These are phyloP conservation scores for Artibeus lituratus DNA, from an alignment of 2,797 vertebrate species.

Conservation along the genomic window DNA sequence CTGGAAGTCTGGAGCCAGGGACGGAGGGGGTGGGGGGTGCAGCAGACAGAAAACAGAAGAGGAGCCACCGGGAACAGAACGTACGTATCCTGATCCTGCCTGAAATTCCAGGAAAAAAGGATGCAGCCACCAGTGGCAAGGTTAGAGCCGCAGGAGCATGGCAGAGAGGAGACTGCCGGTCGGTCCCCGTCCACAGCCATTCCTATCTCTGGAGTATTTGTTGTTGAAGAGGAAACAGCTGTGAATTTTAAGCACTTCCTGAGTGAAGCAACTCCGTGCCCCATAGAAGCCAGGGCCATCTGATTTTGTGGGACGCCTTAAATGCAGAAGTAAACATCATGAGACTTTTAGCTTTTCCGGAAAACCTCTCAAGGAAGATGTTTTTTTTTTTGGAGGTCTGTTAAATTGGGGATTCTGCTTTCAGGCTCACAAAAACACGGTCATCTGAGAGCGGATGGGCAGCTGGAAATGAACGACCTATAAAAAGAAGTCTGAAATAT, in stretches of 20 bases:
- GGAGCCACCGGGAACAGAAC: neutral
- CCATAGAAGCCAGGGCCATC: neutral
- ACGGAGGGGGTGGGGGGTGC: neutral
- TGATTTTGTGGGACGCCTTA: neutral
- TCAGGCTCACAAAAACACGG: neutral
- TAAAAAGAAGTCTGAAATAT: neutral
- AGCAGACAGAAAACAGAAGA: neutral
- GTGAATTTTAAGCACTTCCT: neutral
- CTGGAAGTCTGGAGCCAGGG: neutral
- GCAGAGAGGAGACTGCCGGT: fast-evolving
- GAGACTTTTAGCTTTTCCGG: neutral
- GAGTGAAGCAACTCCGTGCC: neutral
- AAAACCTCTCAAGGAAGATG: neutral
- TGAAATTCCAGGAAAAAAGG: neutral
- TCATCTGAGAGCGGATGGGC: neutral
- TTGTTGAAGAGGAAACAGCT: conserved; percentile 57
- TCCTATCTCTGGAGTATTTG: conserved; percentile 11
- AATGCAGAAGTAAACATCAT: neutral
- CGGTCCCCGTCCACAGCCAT: neutral
- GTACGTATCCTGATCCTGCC: neutral
- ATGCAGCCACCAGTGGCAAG: neutral
- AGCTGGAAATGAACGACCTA: neutral
- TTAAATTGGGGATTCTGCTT: neutral
- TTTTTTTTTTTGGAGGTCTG: neutral
- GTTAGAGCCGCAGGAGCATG: neutral